Percentiles rank a stretch among this genome's conserved stretches.
phyloP scores from a whole-genome alignment of 2,888 invertebrate genomes.

The Drosophila quinaria region DNA sequence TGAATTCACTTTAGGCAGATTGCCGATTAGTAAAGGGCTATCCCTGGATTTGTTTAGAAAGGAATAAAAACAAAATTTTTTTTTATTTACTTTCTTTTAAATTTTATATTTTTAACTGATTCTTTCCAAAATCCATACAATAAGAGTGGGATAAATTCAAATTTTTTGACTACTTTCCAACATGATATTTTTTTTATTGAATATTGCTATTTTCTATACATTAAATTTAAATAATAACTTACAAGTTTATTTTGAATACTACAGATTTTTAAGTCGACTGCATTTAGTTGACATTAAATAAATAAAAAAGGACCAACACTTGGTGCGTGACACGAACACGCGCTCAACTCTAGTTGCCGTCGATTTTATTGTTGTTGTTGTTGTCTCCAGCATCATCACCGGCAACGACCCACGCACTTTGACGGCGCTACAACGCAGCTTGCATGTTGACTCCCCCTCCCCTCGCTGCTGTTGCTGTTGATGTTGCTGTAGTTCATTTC shows the following conservation, averaged over 20 bases:
- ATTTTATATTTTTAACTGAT: neutral
- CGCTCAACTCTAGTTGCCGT: slow-evolving; percentile 21
- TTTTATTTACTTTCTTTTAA: neutral
- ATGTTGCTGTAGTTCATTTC: slow-evolving; percentile 68
- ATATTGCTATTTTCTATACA: neutral
- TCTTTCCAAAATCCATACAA: no score
- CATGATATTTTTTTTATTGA: neutral
- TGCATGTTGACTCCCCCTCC: slow-evolving; percentile 53
- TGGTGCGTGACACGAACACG: neutral
- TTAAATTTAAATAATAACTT: no score
- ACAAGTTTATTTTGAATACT: neutral
- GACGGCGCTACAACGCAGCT: slow-evolving; percentile 72
- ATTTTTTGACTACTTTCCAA: no score
- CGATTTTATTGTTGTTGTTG: slow-evolving; percentile 20
- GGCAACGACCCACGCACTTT: slow-evolving; percentile 67
- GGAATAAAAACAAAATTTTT: neutral
- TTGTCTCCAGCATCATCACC: slow-evolving; percentile 64
- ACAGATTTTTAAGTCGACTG: no score
- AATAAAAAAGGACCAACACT: no score
- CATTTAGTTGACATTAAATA: no score
- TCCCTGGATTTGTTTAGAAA: no score
- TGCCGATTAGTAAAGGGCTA: no score
- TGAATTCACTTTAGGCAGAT: neutral
- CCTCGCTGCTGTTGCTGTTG: slow-evolving; percentile 19
- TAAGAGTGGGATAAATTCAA: no score